phyloP scores from a whole-genome alignment of 2,113 vertebrate species.

The Phalacrocorax pelagicus region DNA sequence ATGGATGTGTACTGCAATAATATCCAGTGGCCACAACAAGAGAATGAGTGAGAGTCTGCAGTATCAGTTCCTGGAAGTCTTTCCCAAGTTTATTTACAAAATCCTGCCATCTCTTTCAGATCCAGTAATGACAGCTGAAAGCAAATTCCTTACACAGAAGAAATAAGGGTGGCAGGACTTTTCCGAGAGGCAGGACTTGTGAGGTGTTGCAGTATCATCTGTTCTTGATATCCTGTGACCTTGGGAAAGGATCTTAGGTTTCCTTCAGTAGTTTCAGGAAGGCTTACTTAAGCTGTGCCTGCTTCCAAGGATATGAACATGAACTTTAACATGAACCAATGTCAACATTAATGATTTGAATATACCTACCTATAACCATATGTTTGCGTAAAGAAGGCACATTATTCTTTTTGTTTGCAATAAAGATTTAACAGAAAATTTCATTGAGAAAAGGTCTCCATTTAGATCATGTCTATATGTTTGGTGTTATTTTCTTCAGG shows the following conservation, averaged over 20 bases:
- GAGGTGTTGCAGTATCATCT: neutral
- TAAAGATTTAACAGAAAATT: neutral
- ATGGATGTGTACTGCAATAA: neutral
- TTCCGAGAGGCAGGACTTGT: neutral
- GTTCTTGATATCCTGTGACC: neutral
- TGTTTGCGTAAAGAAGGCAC: neutral
- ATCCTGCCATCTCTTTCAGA: neutral
- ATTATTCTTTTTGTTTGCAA: neutral
- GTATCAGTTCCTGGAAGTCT: neutral
- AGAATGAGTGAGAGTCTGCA: neutral
- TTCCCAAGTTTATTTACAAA: neutral
- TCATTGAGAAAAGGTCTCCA: neutral
- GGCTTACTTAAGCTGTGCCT: neutral
- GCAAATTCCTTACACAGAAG: neutral
- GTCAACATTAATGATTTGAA: neutral
- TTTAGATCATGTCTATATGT: neutral
- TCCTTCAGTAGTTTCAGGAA: neutral
- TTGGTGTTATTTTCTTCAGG: slow-evolving; percentile 71
- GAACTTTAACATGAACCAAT: neutral
- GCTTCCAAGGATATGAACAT: neutral
- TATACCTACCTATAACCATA: neutral
- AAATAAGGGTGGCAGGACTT: neutral
- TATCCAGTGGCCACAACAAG: neutral
- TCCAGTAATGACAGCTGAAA: neutral
- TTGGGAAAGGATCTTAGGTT: neutral